phyloP scores from a whole-genome alignment of 2,113 vertebrate species.

The Lasiurus cinereus region DNA sequence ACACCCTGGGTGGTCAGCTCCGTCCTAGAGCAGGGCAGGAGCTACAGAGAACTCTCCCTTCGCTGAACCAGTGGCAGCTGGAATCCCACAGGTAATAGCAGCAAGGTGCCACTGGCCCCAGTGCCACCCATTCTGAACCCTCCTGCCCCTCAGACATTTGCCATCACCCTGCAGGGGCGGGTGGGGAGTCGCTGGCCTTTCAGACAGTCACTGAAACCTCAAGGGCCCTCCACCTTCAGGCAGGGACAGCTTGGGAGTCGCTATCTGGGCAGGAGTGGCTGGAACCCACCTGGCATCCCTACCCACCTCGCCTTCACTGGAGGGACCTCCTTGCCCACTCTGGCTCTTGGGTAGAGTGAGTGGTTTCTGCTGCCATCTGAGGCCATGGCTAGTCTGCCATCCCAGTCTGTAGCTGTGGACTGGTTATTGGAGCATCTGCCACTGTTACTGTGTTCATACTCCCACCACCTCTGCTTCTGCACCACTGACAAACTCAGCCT shows the following conservation, averaged over 20 bases:
- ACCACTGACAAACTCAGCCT: background rate
- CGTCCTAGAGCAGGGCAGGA: background rate
- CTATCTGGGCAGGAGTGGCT: background rate
- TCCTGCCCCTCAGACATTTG: background rate
- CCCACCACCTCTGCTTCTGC: background rate
- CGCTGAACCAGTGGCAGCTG: constrained; percentile 17
- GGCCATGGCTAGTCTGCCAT: background rate
- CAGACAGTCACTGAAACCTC: background rate
- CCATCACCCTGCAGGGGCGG: background rate
- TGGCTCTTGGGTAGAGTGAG: background rate
- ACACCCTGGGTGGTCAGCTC: background rate
- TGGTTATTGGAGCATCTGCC: background rate
- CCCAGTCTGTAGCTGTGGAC: background rate
- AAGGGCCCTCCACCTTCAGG: background rate
- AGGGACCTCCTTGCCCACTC: background rate
- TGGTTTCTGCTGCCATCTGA: background rate
- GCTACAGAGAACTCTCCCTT: constrained; percentile 59
- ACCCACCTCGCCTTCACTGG: background rate
- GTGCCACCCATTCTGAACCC: background rate
- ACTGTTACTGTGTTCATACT: background rate
- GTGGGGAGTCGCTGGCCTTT: background rate
- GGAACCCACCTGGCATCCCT: no score
- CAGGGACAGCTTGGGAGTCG: background rate
- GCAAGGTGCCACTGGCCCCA: background rate
- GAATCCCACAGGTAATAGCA: background rate